Evolutionary conservation across 1,140 invertebrate genomes (phyloP), one percentile per base, ranked within the genome.

Genomic region (Telenomus remus): DNA sequence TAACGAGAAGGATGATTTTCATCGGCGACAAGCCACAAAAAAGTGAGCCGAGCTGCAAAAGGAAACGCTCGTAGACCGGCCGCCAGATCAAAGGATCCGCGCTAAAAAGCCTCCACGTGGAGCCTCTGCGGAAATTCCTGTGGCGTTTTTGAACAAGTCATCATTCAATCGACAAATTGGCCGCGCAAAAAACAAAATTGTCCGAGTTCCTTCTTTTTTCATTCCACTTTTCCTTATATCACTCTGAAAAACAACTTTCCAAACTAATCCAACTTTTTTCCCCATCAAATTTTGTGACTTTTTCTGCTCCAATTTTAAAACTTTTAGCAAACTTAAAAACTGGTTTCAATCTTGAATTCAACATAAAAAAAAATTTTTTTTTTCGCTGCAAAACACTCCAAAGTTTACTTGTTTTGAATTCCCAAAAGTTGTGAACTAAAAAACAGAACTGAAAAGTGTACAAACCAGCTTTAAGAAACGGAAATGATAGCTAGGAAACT

Each of bases 1-100:
- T 76, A 76, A 69, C 64, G 60, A 70, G 72, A 76, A 70, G 61
- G 60, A 76, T 64, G 53, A 70, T 70, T 76, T 76, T 76, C 65
- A 63, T 55, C 48, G 42, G 43, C n/a, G 13, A 16, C 33, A 14
- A 5, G 44, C 16, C 39, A 43, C 50, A 59, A 73, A 73, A 73
- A 73, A 47, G 4, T 12, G 39, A 19, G 46, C 39, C 2, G 39
- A 43, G 42, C 2, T 59, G 70, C 14, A 74, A 74, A 74, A 74
- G 57, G 48, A 51, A 66, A 65, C 54, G 50, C 16, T 44, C 43
- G 15, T 0, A 33, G 34, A 44, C 33, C 66, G 51, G 37, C 3
- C 37, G 37, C 60, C 69, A 57, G 57, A 66, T 66, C 70, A 73
- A 73, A 73, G 63, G 42, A 8, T 12, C 8, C n/a, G 19, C 35